phyloP scores from a whole-genome alignment of 2,113 vertebrate species.

The Tachuris rubrigastra region DNA sequence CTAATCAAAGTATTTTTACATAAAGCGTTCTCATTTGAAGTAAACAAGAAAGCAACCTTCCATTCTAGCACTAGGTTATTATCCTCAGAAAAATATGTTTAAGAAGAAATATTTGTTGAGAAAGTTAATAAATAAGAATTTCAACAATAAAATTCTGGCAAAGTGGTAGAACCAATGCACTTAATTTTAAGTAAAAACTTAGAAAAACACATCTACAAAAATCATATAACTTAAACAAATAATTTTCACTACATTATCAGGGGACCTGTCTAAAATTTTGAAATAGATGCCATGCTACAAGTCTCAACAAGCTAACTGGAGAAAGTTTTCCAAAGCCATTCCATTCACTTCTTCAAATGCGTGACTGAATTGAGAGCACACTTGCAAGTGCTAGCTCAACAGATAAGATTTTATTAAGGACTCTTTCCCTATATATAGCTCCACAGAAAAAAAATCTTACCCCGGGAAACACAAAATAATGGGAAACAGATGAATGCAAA shows the following conservation, averaged over 20 bases:
- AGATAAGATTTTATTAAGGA: not conserved
- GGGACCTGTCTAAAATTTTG: not conserved
- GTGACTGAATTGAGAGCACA: not conserved
- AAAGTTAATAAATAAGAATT: not conserved
- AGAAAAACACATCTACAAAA: not conserved
- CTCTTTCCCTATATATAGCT: not conserved
- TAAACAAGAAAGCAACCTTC: not conserved
- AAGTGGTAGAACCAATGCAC: not conserved
- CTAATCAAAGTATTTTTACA: not conserved
- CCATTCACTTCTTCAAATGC: not conserved
- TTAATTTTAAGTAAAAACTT: not conserved
- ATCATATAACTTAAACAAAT: not conserved
- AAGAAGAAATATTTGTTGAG: not conserved
- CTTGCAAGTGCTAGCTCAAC: not conserved
- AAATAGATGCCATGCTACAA: not conserved
- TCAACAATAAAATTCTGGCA: not conserved
- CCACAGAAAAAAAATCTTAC: not conserved
- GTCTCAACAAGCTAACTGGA: not conserved
- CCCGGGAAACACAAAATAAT: not conserved
- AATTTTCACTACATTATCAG: not conserved
- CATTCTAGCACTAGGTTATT: not conserved
- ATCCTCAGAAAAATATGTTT: not conserved
- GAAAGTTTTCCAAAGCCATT: not conserved
- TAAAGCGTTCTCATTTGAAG: not conserved
- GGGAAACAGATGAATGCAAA: not conserved